Evolutionary conservation across 2,797 vertebrate genomes (phyloP).

Genomic region (Sebastes oblongus): DNA sequence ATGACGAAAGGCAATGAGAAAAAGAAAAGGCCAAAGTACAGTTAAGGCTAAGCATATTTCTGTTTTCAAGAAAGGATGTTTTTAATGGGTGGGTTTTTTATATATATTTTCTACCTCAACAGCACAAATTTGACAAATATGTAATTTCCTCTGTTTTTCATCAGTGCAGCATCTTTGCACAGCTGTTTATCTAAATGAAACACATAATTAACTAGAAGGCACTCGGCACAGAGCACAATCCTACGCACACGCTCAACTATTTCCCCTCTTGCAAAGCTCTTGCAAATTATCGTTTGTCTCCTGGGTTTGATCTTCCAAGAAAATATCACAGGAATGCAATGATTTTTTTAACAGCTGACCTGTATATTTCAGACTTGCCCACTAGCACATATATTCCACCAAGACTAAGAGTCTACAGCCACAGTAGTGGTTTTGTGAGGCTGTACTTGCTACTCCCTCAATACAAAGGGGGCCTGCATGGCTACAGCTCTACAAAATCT

Average conservation of each 20-base stretch:
- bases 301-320: background rate
- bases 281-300: background rate
- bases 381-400: background rate
- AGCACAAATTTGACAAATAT: background rate
- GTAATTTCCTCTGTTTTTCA: background rate
- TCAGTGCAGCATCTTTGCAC: background rate
- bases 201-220: conserved; percentile 15
- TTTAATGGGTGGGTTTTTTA: background rate
- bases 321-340: background rate
- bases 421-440: background rate
- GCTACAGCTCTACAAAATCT: no score
- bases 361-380: background rate
- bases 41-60: background rate
- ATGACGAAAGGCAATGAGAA: background rate
- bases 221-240: background rate
- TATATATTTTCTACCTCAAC: background rate
- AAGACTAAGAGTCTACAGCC: background rate
- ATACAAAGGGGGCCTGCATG: no score
- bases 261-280: background rate
- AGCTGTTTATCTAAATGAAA: conserved; percentile 29
- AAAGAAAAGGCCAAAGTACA: conserved; percentile 1
- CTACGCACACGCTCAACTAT: background rate
- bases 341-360: background rate
- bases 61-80: conserved; percentile 15
- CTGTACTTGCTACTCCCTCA: background rate